Conservation (phyloP, 2,888 invertebrate genomes). For the Drosophila incognita region DNA sequence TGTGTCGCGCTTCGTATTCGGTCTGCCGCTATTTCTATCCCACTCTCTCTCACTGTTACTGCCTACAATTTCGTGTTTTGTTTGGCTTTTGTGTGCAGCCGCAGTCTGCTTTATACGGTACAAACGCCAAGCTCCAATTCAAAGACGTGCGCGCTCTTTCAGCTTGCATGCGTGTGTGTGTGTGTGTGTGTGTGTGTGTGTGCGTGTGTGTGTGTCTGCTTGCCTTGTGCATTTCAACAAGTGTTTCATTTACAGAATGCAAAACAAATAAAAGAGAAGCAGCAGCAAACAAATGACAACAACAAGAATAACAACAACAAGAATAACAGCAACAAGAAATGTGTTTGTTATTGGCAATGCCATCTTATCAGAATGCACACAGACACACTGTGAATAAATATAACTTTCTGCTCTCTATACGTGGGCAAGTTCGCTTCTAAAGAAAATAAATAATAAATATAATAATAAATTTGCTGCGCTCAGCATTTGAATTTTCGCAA, state of each 20-base stretch:
- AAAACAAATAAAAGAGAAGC: slow-evolving; percentile 41
- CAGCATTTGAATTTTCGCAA: slow-evolving; percentile 8
- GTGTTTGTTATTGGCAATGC: slow-evolving; percentile 15
- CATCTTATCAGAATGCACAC: slow-evolving; percentile 36
- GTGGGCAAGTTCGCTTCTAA: slow-evolving; percentile 1
- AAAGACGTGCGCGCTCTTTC: slow-evolving; percentile 40
- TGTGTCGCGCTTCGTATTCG: slow-evolving; percentile 45
- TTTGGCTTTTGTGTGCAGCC: slow-evolving; percentile 43
- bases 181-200: slow-evolving; percentile 7
- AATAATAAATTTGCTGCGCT: slow-evolving; percentile 9
- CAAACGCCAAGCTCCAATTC: slow-evolving; percentile 48
- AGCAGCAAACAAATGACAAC: slow-evolving; percentile 32
- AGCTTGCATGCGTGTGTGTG: not conserved
- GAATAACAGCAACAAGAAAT: slow-evolving; percentile 13
- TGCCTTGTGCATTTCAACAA: slow-evolving; percentile 47
- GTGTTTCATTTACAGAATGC: slow-evolving; percentile 55
- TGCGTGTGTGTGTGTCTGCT: slow-evolving; percentile 19
- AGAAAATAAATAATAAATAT: slow-evolving; percentile 8
- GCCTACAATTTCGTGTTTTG: slow-evolving; percentile 46
- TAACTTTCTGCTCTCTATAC: slow-evolving; percentile 6
- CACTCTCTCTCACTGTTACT: slow-evolving; percentile 13
- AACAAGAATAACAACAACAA: slow-evolving; percentile 4
- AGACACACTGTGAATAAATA: slow-evolving; percentile 18
- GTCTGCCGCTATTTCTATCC: slow-evolving; percentile 22
- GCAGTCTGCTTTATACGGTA: slow-evolving; percentile 43